These are phyloP conservation scores for Falco cherrug DNA, from an alignment of 2,797 vertebrate genomes.

Conservation along the genomic window DNA sequence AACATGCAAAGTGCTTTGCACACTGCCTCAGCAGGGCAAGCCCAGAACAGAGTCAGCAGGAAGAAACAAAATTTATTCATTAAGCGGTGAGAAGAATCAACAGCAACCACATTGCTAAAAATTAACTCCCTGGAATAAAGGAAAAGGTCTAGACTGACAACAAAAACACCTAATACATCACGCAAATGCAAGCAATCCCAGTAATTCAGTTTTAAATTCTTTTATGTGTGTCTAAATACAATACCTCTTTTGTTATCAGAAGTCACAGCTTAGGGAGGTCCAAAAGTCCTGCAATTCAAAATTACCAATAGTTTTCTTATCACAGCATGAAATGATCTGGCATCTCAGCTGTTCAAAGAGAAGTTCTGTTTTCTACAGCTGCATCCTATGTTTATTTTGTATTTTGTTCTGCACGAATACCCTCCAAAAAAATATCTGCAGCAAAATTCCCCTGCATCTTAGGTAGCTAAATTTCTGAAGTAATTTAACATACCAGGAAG, in stretches of 20 bases:
- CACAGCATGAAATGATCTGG: neutral
- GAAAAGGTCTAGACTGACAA: neutral
- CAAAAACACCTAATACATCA: neutral
- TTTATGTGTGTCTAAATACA: neutral
- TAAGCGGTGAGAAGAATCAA: neutral
- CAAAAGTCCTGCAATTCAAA: neutral
- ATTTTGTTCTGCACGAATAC: neutral
- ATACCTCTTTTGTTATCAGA: neutral
- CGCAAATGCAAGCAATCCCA: neutral
- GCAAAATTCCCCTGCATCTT: neutral
- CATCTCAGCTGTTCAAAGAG: conserved; percentile 12
- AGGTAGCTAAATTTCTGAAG: neutral
- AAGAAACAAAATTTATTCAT: neutral
- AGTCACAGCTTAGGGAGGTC: neutral
- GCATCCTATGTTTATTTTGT: neutral
- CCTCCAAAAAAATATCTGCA: neutral
- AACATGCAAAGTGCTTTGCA: neutral
- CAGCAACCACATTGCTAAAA: neutral
- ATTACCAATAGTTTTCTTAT: neutral
- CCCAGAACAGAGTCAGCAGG: neutral
- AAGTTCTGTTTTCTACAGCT: neutral
- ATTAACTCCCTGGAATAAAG: neutral
- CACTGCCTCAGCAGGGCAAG: accelerated
- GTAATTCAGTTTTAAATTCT: neutral
- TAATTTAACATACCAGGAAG: neutral